phyloP scores from a whole-genome alignment of 2,888 invertebrate species.

The Noctua janthina region DNA sequence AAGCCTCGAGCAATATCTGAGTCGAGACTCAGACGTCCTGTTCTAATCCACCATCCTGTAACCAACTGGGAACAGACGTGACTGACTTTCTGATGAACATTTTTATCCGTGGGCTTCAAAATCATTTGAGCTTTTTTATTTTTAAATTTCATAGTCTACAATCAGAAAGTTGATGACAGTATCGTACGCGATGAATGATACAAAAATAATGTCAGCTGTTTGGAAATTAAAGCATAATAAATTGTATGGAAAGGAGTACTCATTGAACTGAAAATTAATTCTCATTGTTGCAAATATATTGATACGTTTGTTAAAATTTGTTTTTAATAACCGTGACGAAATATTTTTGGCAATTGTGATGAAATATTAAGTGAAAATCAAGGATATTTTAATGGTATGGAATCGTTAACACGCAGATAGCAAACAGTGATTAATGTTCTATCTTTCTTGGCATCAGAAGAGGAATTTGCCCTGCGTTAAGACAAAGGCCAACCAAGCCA shows the following conservation, averaged over 20 bases:
- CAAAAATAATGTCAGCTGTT: not conserved
- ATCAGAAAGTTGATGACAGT: not conserved
- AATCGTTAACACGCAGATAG: not conserved
- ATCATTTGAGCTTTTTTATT: conserved; percentile 10
- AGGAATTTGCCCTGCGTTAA: conserved; percentile 24
- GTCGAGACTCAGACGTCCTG: conserved; percentile 21
- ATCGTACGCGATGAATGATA: not conserved
- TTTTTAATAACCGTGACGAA: not conserved
- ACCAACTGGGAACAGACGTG: conserved; percentile 57
- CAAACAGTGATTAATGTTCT: conserved; percentile 21
- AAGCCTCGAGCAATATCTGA: conserved; percentile 36
- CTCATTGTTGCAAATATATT: not conserved
- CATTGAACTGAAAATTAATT: not conserved
- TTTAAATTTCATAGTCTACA: not conserved
- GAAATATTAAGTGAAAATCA: not conserved
- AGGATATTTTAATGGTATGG: not conserved
- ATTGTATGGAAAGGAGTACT: not conserved
- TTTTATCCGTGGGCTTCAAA: conserved; percentile 22
- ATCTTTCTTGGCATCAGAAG: conserved; percentile 16
- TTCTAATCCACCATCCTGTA: conserved; percentile 53
- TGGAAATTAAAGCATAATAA: not conserved
- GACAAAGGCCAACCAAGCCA: conserved; percentile 13
- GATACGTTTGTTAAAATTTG: not conserved
- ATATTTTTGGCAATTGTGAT: not conserved
- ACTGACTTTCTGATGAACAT: conserved; percentile 51